Percentiles rank a stretch among this genome's conserved stretches.
phyloP scores from a whole-genome alignment of 2,113 vertebrate species.

The Trochalopteron elliotii region DNA sequence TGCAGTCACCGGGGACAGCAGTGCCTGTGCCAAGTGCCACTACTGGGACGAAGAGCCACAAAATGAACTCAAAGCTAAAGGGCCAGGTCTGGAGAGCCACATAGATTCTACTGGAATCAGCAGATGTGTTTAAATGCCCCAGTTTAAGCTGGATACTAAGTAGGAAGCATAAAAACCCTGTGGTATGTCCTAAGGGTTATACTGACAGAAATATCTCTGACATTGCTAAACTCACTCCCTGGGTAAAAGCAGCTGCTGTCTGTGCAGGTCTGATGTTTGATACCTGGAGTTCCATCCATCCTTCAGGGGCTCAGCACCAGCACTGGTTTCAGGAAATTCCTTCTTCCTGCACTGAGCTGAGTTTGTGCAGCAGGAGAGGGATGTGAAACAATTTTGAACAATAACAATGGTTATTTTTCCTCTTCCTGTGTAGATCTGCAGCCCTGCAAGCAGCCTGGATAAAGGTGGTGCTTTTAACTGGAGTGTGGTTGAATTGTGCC shows the following conservation, averaged over 20 bases:
- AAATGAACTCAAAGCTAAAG: background rate
- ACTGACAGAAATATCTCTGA: background rate
- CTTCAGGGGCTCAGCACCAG: background rate
- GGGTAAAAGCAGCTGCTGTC: background rate
- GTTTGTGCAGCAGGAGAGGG: too few species aligned
- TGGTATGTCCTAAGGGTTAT: background rate
- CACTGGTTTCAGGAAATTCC: background rate
- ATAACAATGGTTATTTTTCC: background rate
- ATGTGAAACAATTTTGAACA: background rate
- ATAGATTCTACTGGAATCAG: background rate
- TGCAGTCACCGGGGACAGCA: background rate
- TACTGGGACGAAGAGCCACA: accelerated
- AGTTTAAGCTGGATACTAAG: accelerated
- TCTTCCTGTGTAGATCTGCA: background rate
- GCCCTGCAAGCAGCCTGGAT: background rate
- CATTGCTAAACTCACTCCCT: too few species aligned
- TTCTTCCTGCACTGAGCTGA: background rate
- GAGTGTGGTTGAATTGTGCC: background rate
- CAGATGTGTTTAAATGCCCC: background rate
- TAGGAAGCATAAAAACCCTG: background rate
- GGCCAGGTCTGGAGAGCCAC: accelerated
- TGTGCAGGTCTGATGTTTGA: accelerated
- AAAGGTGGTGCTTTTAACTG: background rate
- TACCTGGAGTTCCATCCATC: background rate
- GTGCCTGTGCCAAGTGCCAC: accelerated